Evolutionary conservation across 2,113 vertebrate species (phyloP).

Genomic region (Tragelaphus strepsiceros): DNA sequence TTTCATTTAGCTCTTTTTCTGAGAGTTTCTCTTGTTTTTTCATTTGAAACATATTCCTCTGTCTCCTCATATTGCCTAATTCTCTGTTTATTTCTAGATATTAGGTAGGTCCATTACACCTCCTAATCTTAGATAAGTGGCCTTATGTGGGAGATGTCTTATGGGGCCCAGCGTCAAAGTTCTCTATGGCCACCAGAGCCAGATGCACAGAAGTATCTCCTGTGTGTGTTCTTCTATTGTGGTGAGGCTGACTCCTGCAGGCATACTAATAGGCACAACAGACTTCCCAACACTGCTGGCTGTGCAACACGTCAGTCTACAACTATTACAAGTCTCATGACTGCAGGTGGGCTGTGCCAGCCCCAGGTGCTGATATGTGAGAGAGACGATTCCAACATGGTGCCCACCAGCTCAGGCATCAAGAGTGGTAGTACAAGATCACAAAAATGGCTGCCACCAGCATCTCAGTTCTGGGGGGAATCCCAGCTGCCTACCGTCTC

Average conservation of each 20-base stretch:
- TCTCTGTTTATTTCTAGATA: background rate
- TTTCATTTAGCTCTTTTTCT: background rate
- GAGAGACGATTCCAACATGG: background rate
- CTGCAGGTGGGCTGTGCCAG: background rate
- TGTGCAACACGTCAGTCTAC: background rate
- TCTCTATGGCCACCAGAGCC: background rate
- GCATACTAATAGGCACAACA: background rate
- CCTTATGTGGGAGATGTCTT: background rate
- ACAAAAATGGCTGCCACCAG: background rate
- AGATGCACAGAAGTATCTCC: background rate
- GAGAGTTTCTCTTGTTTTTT: background rate
- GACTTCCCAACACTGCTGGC: background rate
- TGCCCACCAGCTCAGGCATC: background rate
- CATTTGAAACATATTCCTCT: background rate
- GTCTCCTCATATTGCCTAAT: background rate
- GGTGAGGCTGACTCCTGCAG: background rate
- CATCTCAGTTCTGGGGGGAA: background rate
- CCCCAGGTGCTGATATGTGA: background rate
- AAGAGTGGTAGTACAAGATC: background rate
- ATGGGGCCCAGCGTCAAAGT: background rate
- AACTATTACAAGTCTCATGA: background rate
- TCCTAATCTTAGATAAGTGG: background rate
- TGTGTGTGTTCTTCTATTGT: background rate
- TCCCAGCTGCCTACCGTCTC: background rate
- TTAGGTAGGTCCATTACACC: background rate